Conservation (phyloP, 2,797 vertebrate species). For the Trematomus bernacchii region DNA sequence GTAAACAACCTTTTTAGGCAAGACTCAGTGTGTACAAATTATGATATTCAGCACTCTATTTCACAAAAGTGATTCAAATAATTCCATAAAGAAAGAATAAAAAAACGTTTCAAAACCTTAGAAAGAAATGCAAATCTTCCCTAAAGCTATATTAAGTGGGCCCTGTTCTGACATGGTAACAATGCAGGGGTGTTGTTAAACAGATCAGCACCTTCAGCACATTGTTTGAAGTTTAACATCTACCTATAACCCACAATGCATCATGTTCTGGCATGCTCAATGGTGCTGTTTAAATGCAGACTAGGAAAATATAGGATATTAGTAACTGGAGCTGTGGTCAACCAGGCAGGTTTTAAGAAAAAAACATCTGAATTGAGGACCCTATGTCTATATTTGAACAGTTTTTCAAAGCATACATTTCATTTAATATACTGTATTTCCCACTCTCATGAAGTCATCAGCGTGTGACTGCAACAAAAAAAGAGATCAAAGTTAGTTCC, state of each 20-base stretch:
- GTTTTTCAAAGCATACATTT: constrained; percentile 21
- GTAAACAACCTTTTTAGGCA: too few relatives aligned
- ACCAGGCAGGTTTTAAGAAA: not conserved
- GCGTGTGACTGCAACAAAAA: constrained; percentile 21
- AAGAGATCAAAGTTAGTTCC: constrained; percentile 38
- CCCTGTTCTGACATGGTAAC: not conserved
- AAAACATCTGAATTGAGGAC: not conserved
- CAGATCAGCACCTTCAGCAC: not conserved
- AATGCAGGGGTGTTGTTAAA: not conserved
- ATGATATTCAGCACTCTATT: not conserved
- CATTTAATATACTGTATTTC: constrained; percentile 18
- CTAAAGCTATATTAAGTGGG: not conserved
- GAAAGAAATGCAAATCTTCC: not conserved
- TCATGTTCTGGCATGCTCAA: not conserved
- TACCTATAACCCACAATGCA: constrained; percentile 11
- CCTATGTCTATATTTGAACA: constrained; percentile 15
- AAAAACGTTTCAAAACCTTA: not conserved
- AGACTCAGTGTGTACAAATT: not conserved
- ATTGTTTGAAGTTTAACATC: constrained; percentile 31
- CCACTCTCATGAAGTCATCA: constrained; percentile 49
- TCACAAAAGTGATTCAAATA: not conserved
- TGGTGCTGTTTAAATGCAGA: constrained; percentile 27
- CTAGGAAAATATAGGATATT: constrained; percentile 25
- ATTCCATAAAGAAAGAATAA: not conserved
- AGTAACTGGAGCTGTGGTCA: constrained; percentile 39